Percentiles rank a stretch among this genome's conserved stretches.
These are phyloP conservation scores for Drosophila kambysellisi DNA, from an alignment of 2,888 invertebrate genomes.

Conservation along the genomic window DNA sequence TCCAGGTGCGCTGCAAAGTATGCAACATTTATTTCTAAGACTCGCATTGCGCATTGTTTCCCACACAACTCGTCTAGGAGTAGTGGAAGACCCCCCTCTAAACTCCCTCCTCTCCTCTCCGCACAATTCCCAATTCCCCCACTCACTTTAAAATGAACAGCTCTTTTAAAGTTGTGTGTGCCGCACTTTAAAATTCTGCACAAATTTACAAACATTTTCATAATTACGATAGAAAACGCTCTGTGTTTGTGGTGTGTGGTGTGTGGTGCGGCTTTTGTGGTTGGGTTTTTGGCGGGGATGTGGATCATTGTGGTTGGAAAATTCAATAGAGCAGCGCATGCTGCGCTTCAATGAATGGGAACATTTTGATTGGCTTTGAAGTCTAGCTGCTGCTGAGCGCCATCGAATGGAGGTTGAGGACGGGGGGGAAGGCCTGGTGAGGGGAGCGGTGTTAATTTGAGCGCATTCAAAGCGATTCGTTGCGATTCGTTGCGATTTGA, in stretches of 20 bases:
- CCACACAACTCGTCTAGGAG: slow-evolving; percentile 15
- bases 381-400: slow-evolving; percentile 44
- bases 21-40: slow-evolving; percentile 60
- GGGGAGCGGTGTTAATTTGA: neutral
- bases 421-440: neutral
- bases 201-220: slow-evolving; percentile 60
- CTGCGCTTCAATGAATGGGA: slow-evolving; percentile 66
- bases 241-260: neutral
- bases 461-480: slow-evolving; percentile 46
- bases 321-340: slow-evolving; percentile 60
- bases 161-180: slow-evolving; percentile 31
- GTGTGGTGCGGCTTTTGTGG: neutral
- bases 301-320: slow-evolving; percentile 20
- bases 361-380: slow-evolving; percentile 68
- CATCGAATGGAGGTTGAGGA: neutral
- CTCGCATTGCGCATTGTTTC: slow-evolving; percentile 39
- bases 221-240: slow-evolving; percentile 43
- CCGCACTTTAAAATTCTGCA: slow-evolving; percentile 47
- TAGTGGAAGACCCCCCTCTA: neutral
- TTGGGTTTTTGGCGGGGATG: neutral
- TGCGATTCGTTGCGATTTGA: slow-evolving; percentile 52
- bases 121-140: neutral
- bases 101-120: neutral
- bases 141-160: neutral
- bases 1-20: slow-evolving; percentile 54